These are phyloP conservation scores for Catharus fuscescens DNA, from an alignment of 2,113 vertebrate species.

Conservation along the genomic window DNA sequence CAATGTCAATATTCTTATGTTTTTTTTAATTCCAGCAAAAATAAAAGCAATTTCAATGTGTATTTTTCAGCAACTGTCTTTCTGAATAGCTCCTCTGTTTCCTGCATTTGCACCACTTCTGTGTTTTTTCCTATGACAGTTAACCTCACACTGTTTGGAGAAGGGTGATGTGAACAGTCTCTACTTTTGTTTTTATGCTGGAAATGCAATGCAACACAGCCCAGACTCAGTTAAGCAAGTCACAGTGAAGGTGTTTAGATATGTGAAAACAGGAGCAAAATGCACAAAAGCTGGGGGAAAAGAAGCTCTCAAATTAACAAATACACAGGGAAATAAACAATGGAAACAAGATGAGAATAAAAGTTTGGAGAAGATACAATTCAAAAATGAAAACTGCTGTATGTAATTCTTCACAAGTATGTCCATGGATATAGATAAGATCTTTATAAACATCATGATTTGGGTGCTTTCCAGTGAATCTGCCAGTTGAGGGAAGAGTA, in stretches of 20 bases:
- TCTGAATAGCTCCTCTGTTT: conserved; percentile 52
- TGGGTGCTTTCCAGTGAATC: neutral
- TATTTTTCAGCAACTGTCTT: conserved; percentile 69
- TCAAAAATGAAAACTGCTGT: neutral
- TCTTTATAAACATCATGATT: neutral
- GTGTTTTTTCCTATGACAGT: neutral
- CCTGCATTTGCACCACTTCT: neutral
- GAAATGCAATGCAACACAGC: neutral
- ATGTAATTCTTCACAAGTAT: neutral
- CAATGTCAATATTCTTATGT: conserved; percentile 69
- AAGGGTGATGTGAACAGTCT: neutral
- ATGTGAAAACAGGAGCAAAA: neutral
- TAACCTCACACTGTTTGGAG: neutral
- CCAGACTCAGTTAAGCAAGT: neutral
- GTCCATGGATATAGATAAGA: neutral
- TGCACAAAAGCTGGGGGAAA: neutral
- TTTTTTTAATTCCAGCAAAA: conserved; percentile 74
- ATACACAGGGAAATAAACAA: neutral
- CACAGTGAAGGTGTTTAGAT: neutral
- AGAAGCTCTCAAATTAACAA: neutral
- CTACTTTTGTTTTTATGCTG: neutral
- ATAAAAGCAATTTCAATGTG: conserved; percentile 72
- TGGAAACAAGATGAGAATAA: neutral
- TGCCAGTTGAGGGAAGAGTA: neutral
- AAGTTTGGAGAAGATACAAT: neutral